Evolutionary conservation across 2,113 vertebrate species (phyloP).

Genomic region (Cardinalis cardinalis): DNA sequence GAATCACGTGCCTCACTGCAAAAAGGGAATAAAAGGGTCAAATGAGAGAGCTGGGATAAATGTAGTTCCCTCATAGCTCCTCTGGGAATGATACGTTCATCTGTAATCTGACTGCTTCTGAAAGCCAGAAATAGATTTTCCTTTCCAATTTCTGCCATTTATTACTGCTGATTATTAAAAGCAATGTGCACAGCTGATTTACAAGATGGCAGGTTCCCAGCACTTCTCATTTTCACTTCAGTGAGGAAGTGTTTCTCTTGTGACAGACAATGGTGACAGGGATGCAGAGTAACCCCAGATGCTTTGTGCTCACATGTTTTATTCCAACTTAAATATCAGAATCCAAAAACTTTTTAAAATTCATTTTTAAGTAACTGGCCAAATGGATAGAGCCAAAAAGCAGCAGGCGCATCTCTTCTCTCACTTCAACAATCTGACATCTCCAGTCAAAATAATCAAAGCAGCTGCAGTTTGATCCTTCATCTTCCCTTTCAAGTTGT

Average conservation of each 20-base stretch:
- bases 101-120: neutral
- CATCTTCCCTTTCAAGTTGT: constrained; percentile 14
- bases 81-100: neutral
- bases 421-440: constrained; percentile 27
- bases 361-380: constrained; percentile 15
- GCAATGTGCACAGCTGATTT: neutral
- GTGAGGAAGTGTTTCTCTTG: neutral
- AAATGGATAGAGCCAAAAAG: constrained; percentile 1
- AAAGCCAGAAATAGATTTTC: constrained; percentile 14
- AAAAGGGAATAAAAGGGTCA: neutral
- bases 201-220: neutral
- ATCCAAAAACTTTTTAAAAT: neutral
- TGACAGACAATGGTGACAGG: neutral
- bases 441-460: constrained; percentile 55
- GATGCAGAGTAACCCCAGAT: neutral
- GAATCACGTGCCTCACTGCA: neutral
- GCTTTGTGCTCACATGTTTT: neutral
- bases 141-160: constrained; percentile 8
- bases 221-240: neutral
- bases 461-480: neutral
- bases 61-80: neutral
- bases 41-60: neutral
- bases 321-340: neutral
- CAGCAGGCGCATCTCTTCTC: neutral
- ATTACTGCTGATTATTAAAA: neutral